Conservation (phyloP, 2,888 invertebrate species). For the Geotrupes spiniger region DNA sequence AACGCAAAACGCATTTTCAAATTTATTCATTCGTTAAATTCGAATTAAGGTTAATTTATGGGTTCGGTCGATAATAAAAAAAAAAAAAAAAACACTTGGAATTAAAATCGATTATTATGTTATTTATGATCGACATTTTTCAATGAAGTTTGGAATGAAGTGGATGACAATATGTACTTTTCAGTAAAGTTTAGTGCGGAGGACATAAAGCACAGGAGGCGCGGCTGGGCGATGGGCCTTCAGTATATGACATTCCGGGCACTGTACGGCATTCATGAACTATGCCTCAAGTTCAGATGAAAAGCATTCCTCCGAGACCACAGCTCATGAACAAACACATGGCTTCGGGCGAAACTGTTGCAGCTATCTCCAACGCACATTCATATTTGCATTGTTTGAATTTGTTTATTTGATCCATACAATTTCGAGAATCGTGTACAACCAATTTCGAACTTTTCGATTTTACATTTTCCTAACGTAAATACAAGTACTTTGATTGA, state of each 20-base stretch:
- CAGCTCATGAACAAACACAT: conserved; percentile 50
- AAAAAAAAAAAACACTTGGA: too few relatives aligned
- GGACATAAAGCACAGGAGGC: conserved; percentile 30
- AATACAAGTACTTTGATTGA: too few relatives aligned
- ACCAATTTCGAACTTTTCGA: too few relatives aligned
- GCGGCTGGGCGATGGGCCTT: conserved; percentile 21
- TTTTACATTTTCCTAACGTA: too few relatives aligned
- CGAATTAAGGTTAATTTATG: too few relatives aligned
- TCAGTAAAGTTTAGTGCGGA: conserved; percentile 35
- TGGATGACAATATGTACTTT: conserved; percentile 35
- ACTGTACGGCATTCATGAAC: conserved; percentile 48
- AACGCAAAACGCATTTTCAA: background rate
- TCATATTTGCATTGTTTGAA: conserved; percentile 26
- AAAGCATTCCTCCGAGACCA: conserved; percentile 50
- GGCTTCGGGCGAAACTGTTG: conserved; percentile 43
- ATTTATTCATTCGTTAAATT: background rate
- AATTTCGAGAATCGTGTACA: too few relatives aligned
- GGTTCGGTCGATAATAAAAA: conserved; percentile 2
- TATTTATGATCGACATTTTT: conserved; percentile 21
- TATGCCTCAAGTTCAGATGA: conserved; percentile 52
- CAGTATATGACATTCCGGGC: conserved; percentile 49
- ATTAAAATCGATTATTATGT: too few relatives aligned
- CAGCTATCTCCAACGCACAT: conserved; percentile 23
- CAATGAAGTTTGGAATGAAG: conserved; percentile 32
- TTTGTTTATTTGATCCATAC: conserved; percentile 6